phyloP scores from a whole-genome alignment of 2,113 vertebrate species.

The Oncorhynchus kisutch region DNA sequence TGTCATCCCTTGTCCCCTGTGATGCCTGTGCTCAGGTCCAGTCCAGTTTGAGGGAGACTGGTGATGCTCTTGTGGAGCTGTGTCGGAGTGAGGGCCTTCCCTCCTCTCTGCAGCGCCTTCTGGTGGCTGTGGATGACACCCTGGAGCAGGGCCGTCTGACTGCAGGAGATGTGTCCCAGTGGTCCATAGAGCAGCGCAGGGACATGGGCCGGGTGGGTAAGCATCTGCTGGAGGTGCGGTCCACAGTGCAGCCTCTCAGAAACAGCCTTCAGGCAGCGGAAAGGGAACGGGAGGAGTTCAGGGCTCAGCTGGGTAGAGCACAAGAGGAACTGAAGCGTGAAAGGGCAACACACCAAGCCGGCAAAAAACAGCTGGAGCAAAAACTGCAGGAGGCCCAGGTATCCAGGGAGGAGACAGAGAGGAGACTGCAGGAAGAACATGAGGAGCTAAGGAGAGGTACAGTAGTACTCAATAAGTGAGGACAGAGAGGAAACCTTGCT shows the following conservation, averaged over 20 bases:
- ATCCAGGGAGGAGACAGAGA: conserved; percentile 53
- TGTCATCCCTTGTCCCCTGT: conserved; percentile 73
- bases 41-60: conserved; percentile 71
- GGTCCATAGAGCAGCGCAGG: conserved; percentile 82
- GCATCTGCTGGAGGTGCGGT: conserved; percentile 78
- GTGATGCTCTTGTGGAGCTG: conserved; percentile 73
- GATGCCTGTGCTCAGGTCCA: conserved; percentile 75
- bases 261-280: conserved; percentile 65
- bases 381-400: conserved; percentile 58
- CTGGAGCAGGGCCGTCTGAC: conserved; percentile 72
- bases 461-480: neutral
- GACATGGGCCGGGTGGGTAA: conserved; percentile 80
- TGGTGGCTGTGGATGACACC: conserved; percentile 68
- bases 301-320: conserved; percentile 55
- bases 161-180: conserved; percentile 76
- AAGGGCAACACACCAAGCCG: conserved; percentile 54
- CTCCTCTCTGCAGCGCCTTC: conserved; percentile 79
- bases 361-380: conserved; percentile 67
- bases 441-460: conserved; percentile 74
- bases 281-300: conserved; percentile 66
- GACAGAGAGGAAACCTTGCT: neutral
- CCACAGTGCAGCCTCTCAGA: conserved; percentile 74
- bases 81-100: conserved; percentile 85
- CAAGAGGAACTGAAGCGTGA: conserved; percentile 65
- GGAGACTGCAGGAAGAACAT: conserved; percentile 68